Evolutionary conservation across 2,888 invertebrate genomes (phyloP), one percentile per base, ranked within the genome.

Genomic region (Dromius quadrimaculatus): DNA sequence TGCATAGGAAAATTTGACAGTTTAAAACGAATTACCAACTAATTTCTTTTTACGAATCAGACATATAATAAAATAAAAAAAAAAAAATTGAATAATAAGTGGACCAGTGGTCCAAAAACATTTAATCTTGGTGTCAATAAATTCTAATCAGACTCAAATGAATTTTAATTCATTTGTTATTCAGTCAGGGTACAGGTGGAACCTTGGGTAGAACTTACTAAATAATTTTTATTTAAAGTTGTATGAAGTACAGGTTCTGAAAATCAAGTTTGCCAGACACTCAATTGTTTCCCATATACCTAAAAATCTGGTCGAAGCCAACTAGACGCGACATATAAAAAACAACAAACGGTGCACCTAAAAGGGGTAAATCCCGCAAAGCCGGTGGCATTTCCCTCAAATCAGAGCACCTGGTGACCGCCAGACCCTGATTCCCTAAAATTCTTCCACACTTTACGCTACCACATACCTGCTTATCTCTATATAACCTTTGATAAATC

Each of bases 361-460:
- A 61, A 62, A 62, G 62, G 62, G 62, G 62, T 62, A 34, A 59
- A 47, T 64, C 32, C 20, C 59, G 57, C 57, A 66, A 66, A 54
- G 54, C 66, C 54, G 41, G 38, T 66, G 38, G 68, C 59, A 59
- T 41, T 69, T 59, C 38, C 47, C 43, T 45, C 43, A 69, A 69
- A 69, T 69, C 68, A 69, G 59, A 69, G 59, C 68, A 69, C 68
- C 68, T 69, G 68, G 68, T 68, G 59, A 54, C 36, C 17, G 20
- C 38, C 62, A 19, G 41, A 9, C 5, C 8, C 11, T n/a, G 36
- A 59, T 13, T 59, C 36, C 9, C 19, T 19, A 59, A 59, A n/a
- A 3, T 19, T 19, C n/a, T 5, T 11, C 36, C 17, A 1, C 15
- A 54, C 50, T 13, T n/a, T 13, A 50, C 28, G 15, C 59, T 36